Evolutionary conservation across 2,113 vertebrate species (phyloP), one percentile per base, ranked within the genome.

Genomic region (Brachyistius frenatus): DNA sequence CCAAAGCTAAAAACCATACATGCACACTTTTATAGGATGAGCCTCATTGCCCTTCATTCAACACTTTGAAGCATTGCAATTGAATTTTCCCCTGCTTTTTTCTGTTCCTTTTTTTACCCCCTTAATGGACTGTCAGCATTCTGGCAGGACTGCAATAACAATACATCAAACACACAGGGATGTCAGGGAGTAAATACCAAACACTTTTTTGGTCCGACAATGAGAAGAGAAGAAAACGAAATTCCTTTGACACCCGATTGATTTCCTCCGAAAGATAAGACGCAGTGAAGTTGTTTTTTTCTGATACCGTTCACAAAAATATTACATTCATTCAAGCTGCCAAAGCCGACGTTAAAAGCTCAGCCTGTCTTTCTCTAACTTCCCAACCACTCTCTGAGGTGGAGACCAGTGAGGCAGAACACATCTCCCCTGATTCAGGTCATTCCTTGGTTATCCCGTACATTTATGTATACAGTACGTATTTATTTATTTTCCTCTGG

Each of bases 181-280:
- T 55, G 46, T 72, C 58, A 44, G 65, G 36, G 36, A 76, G 16
- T 11, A 57, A 73, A 66, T 36, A 81, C 9, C 7, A 81, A 73
- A 73, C 53, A 64, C 49, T 79, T 30, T 66, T 87, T 76, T 68
- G 55, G 46, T 67, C 53, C 30, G 30, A 16, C 44, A 76, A 68
- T 77, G n/a, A 74, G 85, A 61, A 53, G 15, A 16, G 84, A 57
- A 69, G 13, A 4, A 35, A 32, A 66, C 55, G 36, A 5, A 78
- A 61, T 76, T 72, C 50, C 10, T 64, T 83, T 83, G 63, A 68
- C 55, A 71, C 63, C 9, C 37, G 62, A 69, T 75, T 87, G 64
- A 84, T 84, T 83, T 64, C 55, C 16, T 73, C 62, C 55, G 36
- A 70, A 75, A 81, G 70, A 84, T 82, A 70, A 84, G 60, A 75